Conservation (phyloP, 2,113 vertebrate species). For the Lipophrys pholis region DNA sequence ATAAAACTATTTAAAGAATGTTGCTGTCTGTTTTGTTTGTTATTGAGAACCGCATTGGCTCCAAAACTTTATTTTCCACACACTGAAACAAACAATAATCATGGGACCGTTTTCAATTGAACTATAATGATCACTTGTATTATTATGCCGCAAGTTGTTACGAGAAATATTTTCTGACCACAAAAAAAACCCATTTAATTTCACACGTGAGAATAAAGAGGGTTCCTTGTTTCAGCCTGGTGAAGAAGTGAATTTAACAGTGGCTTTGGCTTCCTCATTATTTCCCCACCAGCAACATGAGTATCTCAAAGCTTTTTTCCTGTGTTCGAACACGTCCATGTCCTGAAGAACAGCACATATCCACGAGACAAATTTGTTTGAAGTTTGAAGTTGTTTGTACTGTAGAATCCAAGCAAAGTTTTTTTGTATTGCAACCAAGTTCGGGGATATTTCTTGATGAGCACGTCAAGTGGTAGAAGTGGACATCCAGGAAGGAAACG, state of each 20-base stretch:
- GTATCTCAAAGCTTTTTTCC: background rate
- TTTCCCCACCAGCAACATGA: background rate
- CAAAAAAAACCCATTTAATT: background rate
- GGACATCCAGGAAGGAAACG: background rate
- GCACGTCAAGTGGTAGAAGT: background rate
- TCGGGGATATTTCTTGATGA: background rate
- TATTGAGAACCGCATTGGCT: background rate
- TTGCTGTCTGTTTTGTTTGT: too few relatives aligned
- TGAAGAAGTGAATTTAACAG: background rate
- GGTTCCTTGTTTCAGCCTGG: background rate
- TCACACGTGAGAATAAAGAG: too few relatives aligned
- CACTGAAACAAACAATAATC: constrained; percentile 2
- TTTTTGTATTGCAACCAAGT: background rate
- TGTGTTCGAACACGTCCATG: background rate
- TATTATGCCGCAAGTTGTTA: constrained; percentile 15
- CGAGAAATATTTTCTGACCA: background rate
- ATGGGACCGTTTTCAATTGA: background rate
- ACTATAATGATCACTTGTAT: background rate
- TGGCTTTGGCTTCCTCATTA: background rate
- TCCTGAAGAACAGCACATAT: background rate
- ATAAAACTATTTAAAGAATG: background rate
- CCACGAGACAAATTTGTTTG: constrained; percentile 2
- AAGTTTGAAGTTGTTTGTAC: background rate
- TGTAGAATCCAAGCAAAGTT: background rate
- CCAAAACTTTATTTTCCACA: background rate